Conservation (phyloP, 2,888 invertebrate species). For the Rhagium mordax region DNA sequence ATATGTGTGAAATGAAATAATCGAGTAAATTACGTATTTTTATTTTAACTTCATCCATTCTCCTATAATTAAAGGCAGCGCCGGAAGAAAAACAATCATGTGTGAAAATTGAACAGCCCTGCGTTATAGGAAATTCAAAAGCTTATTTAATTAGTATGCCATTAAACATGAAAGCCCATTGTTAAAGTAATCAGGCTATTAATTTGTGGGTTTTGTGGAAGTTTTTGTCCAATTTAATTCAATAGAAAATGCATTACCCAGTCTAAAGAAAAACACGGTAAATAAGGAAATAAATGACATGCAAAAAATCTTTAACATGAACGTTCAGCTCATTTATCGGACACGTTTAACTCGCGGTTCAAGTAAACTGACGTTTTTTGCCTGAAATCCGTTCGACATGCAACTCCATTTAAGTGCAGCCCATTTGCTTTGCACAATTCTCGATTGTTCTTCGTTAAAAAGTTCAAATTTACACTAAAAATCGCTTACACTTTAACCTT, state of each 20-base stretch:
- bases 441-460: conserved; percentile 50
- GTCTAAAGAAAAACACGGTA: conserved; percentile 26
- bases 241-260: conserved; percentile 37
- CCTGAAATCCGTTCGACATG: conserved; percentile 35
- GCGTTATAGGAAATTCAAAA: conserved; percentile 18
- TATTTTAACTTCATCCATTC: not conserved
- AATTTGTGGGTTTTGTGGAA: conserved; percentile 36
- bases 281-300: conserved; percentile 38
- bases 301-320: conserved; percentile 35
- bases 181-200: conserved; percentile 38
- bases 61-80: conserved; percentile 7
- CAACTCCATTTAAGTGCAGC: conserved; percentile 43
- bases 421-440: conserved; percentile 44
- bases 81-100: conserved; percentile 11
- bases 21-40: not conserved
- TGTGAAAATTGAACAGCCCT: conserved; percentile 33
- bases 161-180: conserved; percentile 37
- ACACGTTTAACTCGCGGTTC: conserved; percentile 29
- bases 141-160: conserved; percentile 34
- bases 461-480: conserved; percentile 46
- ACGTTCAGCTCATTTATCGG: conserved; percentile 28
- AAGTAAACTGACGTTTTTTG: conserved; percentile 29
- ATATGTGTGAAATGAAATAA: not conserved
- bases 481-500: conserved; percentile 44
- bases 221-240: conserved; percentile 35